Conservation (phyloP, 2,797 vertebrate species). For the Taenioides sp. region DNA sequence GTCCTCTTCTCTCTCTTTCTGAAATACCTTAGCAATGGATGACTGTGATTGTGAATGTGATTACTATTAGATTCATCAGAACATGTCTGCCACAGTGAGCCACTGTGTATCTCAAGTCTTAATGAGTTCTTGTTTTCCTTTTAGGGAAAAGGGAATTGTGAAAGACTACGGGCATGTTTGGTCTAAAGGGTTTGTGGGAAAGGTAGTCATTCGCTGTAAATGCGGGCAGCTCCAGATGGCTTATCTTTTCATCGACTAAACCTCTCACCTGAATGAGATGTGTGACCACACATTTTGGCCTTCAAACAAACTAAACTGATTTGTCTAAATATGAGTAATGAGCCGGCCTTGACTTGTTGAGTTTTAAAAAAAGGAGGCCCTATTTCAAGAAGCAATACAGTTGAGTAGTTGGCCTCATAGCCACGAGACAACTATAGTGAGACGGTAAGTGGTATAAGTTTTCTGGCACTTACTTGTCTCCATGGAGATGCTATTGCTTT, state of each 20-base stretch:
- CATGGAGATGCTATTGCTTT: too few relatives aligned
- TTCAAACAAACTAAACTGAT: background rate
- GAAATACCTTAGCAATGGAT: slow-evolving; percentile 31
- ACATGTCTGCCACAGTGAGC: slow-evolving; percentile 12
- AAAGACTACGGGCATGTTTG: background rate
- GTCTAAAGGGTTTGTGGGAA: slow-evolving; percentile 8
- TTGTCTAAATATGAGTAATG: slow-evolving; percentile 1
- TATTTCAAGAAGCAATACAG: background rate
- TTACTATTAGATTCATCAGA: slow-evolving; percentile 21
- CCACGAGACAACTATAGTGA: too few relatives aligned
- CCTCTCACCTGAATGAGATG: slow-evolving; percentile 38
- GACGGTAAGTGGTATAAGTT: too few relatives aligned
- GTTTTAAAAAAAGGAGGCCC: background rate
- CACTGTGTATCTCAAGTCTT: slow-evolving; percentile 19
- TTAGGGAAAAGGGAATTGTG: slow-evolving; percentile 17
- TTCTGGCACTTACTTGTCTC: too few relatives aligned
- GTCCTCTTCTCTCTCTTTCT: slow-evolving; percentile 42
- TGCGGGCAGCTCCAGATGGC: slow-evolving; percentile 2
- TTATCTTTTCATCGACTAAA: background rate
- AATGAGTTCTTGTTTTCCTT: slow-evolving; percentile 49
- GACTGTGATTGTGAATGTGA: slow-evolving; percentile 25
- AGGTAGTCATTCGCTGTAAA: slow-evolving; percentile 13
- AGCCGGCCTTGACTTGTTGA: slow-evolving; percentile 14
- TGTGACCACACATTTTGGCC: slow-evolving; percentile 21
- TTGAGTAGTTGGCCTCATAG: background rate